Evolutionary conservation across 2,797 vertebrate genomes (phyloP).

Genomic region (Enteromius anoplus): DNA sequence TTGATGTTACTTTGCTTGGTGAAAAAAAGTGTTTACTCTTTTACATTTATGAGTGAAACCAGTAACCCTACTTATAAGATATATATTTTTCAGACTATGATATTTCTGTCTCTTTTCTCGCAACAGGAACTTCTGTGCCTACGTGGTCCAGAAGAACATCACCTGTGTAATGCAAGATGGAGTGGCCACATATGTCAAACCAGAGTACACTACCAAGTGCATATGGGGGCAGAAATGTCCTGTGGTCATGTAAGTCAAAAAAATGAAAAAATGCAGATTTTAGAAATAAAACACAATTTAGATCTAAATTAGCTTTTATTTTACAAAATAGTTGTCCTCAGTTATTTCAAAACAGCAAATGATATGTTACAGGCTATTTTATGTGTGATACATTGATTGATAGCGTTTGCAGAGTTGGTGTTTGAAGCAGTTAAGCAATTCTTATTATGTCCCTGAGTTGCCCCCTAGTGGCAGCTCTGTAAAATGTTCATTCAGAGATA

Average conservation of each 20-base stretch:
- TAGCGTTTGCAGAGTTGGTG: background rate
- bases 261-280: background rate
- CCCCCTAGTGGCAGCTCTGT: constrained; percentile 68
- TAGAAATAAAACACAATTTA: background rate
- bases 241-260: constrained; percentile 85
- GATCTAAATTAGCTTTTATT: background rate
- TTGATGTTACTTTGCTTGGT: background rate
- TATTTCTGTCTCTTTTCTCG: background rate
- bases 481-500: background rate
- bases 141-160: constrained; percentile 92
- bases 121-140: constrained; percentile 92
- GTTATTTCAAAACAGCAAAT: background rate
- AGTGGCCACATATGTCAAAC: constrained; percentile 87
- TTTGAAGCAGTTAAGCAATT: background rate
- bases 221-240: constrained; percentile 96
- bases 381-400: background rate
- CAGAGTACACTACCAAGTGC: constrained; percentile 93
- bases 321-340: background rate
- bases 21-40: background rate
- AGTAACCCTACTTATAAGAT: background rate
- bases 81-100: background rate
- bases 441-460: constrained; percentile 50
- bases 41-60: background rate
- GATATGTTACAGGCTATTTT: background rate
- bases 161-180: constrained; percentile 92